These are phyloP conservation scores for Columba guinea DNA, from an alignment of 2,797 vertebrate species.

Conservation along the genomic window DNA sequence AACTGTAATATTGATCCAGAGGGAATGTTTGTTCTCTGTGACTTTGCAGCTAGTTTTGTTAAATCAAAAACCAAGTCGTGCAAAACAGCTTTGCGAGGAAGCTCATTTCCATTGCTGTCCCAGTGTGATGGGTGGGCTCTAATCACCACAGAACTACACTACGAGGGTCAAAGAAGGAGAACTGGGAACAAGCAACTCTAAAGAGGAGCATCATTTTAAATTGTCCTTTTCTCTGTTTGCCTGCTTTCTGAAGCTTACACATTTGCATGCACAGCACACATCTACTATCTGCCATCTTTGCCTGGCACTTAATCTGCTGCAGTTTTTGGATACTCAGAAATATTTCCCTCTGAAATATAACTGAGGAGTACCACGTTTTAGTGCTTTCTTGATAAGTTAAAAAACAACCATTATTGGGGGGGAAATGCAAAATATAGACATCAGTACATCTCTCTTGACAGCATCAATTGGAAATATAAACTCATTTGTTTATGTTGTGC, in stretches of 20 bases:
- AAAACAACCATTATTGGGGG: background rate
- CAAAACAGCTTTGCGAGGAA: background rate
- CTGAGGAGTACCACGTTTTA: background rate
- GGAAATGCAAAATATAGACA: rapidly evolving
- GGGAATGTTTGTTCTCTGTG: background rate
- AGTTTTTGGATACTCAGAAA: background rate
- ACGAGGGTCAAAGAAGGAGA: background rate
- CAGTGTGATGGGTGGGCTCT: background rate
- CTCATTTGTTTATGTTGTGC: constrained; percentile 2
- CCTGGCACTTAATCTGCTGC: background rate
- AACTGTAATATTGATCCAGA: background rate
- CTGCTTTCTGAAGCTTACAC: background rate
- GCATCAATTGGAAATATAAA: background rate
- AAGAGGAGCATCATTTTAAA: background rate
- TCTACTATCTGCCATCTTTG: background rate
- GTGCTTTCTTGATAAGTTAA: background rate
- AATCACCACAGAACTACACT: background rate
- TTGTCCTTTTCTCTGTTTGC: background rate
- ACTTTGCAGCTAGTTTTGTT: constrained; percentile 30
- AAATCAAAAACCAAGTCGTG: background rate
- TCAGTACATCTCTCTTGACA: background rate
- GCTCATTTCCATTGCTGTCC: background rate
- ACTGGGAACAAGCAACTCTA: background rate
- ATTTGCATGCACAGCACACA: background rate
- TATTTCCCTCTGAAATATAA: background rate